Evolutionary conservation across 2,888 invertebrate genomes (phyloP).

Genomic region (Cheilosia impressa): DNA sequence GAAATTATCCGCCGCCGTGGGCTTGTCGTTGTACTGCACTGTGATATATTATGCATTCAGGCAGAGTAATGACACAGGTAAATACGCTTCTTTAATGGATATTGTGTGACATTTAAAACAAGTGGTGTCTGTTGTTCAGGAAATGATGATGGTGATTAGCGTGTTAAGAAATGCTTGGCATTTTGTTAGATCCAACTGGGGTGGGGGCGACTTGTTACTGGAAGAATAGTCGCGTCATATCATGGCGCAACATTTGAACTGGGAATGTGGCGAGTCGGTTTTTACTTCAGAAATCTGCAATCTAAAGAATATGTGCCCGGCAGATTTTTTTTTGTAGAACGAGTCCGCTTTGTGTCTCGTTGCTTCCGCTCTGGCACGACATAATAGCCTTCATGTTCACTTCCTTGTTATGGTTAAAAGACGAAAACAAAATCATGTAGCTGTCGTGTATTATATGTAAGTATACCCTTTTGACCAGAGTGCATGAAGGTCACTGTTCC

Average conservation of each 20-base stretch:
- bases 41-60: conserved; percentile 53
- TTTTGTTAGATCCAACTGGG: conserved; percentile 4
- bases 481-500: background rate
- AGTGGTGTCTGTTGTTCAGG: conserved; percentile 30
- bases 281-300: background rate
- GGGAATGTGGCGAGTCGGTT: background rate
- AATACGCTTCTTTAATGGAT: conserved; percentile 45
- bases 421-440: background rate
- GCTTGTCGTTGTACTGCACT: conserved; percentile 8
- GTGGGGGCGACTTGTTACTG: background rate
- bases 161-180: conserved; percentile 32
- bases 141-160: conserved; percentile 23
- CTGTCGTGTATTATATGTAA: too few species aligned
- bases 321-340: too few species aligned
- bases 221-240: background rate
- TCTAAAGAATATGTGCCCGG: too few species aligned
- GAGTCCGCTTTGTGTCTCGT: too few species aligned
- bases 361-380: too few species aligned
- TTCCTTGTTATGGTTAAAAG: background rate
- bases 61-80: conserved; percentile 43
- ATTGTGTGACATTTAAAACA: conserved; percentile 63
- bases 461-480: conserved; percentile 8
- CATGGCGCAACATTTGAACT: background rate
- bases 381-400: background rate
- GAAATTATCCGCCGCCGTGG: conserved; percentile 26